These are phyloP conservation scores for Vidua macroura DNA, from an alignment of 2,113 vertebrate genomes.

Conservation along the genomic window DNA sequence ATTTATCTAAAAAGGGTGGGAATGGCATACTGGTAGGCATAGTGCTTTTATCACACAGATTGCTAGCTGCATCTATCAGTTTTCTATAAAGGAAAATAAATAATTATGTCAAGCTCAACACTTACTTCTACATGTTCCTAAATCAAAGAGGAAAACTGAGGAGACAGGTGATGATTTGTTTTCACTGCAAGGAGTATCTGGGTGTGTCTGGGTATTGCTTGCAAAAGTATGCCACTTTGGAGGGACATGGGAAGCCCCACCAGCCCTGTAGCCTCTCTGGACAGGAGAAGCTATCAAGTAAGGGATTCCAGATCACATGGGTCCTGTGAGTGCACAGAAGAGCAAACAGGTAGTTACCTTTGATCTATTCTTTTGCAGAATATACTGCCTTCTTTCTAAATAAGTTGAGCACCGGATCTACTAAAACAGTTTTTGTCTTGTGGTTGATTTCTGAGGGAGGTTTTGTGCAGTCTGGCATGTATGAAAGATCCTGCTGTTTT, in stretches of 20 bases:
- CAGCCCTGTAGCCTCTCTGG: not conserved
- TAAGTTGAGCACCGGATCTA: not conserved
- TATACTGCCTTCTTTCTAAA: not conserved
- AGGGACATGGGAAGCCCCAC: not conserved
- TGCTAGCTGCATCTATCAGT: not conserved
- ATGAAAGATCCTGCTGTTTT: not conserved
- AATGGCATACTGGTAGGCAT: not conserved
- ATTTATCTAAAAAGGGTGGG: not conserved
- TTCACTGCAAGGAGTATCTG: not conserved
- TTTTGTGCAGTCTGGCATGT: accelerated
- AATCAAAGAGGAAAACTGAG: not conserved
- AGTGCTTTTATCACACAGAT: not conserved
- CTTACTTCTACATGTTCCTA: not conserved
- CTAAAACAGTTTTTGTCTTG: not conserved
- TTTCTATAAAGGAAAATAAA: not conserved
- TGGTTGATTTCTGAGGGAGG: not conserved
- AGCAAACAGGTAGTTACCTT: not conserved
- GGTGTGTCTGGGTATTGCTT: not conserved
- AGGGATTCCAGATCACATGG: not conserved
- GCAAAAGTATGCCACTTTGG: not conserved
- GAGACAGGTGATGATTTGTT: not conserved
- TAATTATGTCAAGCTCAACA: not conserved
- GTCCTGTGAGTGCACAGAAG: not conserved
- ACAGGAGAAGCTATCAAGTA: not conserved
- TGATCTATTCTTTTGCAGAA: not conserved